These are phyloP conservation scores for Plebejus melissa DNA, from an alignment of 2,888 invertebrate species.

Conservation along the genomic window DNA sequence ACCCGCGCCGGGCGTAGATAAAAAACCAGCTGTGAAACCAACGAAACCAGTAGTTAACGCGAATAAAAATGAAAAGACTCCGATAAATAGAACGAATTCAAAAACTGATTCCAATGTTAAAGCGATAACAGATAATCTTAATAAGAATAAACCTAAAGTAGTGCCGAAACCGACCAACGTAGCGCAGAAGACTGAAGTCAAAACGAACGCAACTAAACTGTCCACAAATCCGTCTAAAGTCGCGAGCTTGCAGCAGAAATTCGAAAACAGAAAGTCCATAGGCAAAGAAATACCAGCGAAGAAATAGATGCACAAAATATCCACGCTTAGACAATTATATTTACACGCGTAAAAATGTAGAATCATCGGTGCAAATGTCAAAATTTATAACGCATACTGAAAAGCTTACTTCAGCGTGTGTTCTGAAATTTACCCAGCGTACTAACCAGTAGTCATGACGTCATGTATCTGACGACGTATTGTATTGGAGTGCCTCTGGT, in stretches of 20 bases:
- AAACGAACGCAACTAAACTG: constrained; percentile 65
- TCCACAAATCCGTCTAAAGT: constrained; percentile 83
- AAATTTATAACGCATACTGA: not conserved
- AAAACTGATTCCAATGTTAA: constrained; percentile 68
- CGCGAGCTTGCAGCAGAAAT: constrained; percentile 88
- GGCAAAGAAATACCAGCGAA: constrained; percentile 65
- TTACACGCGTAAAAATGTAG: not conserved
- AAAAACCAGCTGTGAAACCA: constrained; percentile 56
- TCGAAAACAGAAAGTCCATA: constrained; percentile 80
- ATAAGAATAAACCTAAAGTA: constrained; percentile 71
- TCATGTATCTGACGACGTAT: not conserved
- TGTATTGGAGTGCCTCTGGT: too few relatives aligned
- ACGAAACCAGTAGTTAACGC: constrained; percentile 56
- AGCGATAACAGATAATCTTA: constrained; percentile 67
- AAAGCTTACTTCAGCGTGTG: not conserved
- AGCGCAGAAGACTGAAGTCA: constrained; percentile 56
- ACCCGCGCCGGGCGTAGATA: constrained; percentile 61
- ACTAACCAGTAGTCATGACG: too few relatives aligned
- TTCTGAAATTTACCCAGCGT: too few relatives aligned
- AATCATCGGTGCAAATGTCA: not conserved
- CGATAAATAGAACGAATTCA: constrained; percentile 54
- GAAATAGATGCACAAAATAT: constrained; percentile 44
- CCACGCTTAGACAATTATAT: constrained; percentile 3
- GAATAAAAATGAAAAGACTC: constrained; percentile 55
- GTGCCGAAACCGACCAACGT: constrained; percentile 63